Evolutionary conservation across 2,113 vertebrate genomes (phyloP).

Genomic region (Salvelinus fontinalis): DNA sequence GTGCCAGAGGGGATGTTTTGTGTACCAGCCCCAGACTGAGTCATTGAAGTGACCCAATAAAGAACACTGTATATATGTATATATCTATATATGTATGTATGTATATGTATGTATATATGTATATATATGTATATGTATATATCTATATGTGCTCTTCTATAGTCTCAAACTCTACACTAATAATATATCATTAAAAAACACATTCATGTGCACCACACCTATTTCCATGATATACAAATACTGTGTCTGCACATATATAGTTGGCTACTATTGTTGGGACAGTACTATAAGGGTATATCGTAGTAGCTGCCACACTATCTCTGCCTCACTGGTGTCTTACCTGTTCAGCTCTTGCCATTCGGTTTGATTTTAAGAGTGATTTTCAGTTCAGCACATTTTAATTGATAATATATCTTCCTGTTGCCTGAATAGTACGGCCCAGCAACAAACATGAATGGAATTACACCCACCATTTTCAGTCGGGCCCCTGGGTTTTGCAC

Average conservation of each 20-base stretch:
- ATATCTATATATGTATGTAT: too few relatives aligned
- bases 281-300: conserved; percentile 48
- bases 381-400: neutral
- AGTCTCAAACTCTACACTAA: conserved; percentile 48
- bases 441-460: neutral
- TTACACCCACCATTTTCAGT: neutral
- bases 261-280: conserved; percentile 42
- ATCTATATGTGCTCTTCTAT: conserved; percentile 38
- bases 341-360: neutral
- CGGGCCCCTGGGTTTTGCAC: conserved; percentile 21
- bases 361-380: neutral
- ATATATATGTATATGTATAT: too few relatives aligned
- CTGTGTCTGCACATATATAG: conserved; percentile 54
- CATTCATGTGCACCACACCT: conserved; percentile 59
- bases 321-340: neutral
- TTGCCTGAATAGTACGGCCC: neutral
- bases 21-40: conserved; percentile 5
- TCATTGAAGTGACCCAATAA: conserved; percentile 7
- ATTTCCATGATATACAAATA: conserved; percentile 68
- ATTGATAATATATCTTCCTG: neutral
- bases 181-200: conserved; percentile 65
- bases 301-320: conserved; percentile 11
- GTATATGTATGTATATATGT: too few relatives aligned
- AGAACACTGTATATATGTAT: too few relatives aligned
- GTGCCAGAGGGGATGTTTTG: neutral